Base-by-base conservation (phyloP, 2,888 invertebrate species). In the Andricus curvator region DNA sequence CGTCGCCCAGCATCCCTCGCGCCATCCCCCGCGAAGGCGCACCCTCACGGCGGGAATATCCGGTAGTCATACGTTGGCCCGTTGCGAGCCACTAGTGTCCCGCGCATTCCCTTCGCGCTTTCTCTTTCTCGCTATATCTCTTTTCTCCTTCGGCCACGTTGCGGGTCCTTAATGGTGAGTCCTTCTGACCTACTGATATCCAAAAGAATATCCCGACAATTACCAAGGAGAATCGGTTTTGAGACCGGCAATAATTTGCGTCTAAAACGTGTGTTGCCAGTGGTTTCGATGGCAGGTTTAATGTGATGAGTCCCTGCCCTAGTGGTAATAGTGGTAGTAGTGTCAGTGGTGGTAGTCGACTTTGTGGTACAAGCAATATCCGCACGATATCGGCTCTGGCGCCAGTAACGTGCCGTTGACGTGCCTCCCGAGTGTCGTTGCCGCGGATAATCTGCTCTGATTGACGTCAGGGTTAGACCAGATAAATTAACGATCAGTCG, bases 1-100 rank as follows among this genome's bases (percentile, higher is more conserved):
- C 91, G 92, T 91, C 91, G 92, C 92, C 89, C 92, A 92, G 91
- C 92, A 92, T 91, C 91, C 91, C 89, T 87, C 86, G 86, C 88
- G 88, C 87, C 89, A 89, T 86, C 88, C 89, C 86, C 88, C 91
- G 88, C 84, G 84, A 89, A 89, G 92, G 92, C 91, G 92, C 90
- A 91, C 91, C 92, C 92, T 91, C 90, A 87, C 85, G 89, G 88
- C 89, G 88, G 84, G 85, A 88, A 89, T 89, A 90, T 89, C 88
- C 88, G 89, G 87, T 91, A 91, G 90, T 92, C 92, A 91, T 92
- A 92, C 91, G 91, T 88, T 90, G 89, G 90, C 89, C 88, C 91
- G 90, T 89, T 89, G 89, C 89, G 91, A 91, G 88, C 84, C 84
- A 81, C 86, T 85, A 84, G 84, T 85, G 80, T 83, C 80, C 84